Evolutionary conservation across 2,113 vertebrate species (phyloP).

Genomic region (Felis chaus): DNA sequence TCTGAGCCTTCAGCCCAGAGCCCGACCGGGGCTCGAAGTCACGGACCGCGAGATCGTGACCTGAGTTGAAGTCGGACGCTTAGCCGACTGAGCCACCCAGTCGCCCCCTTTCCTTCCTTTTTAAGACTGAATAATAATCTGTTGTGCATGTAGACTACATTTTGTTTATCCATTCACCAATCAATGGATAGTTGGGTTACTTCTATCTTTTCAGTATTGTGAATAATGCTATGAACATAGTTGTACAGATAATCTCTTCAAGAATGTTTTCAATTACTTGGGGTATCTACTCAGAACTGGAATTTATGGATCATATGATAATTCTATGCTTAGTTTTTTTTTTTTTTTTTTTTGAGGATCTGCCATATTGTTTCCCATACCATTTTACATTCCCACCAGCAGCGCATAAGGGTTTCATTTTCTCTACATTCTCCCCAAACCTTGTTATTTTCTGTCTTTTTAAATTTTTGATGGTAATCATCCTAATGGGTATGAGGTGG

Average conservation of each 20-base stretch:
- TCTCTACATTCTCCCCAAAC: background rate
- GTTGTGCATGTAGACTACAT: background rate
- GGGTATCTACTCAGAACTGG: background rate
- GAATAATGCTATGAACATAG: background rate
- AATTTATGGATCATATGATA: background rate
- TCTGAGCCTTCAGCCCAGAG: too few relatives aligned
- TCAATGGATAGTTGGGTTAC: background rate
- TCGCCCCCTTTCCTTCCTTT: background rate
- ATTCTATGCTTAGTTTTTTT: background rate
- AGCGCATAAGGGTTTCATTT: background rate
- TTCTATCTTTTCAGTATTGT: background rate
- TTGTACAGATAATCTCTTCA: background rate
- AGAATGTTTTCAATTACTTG: background rate
- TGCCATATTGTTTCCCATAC: background rate
- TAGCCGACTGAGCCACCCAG: too few relatives aligned
- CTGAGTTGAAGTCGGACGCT: too few relatives aligned
- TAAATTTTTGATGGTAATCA: background rate
- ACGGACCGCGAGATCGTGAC: too few relatives aligned
- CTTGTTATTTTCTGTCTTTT: background rate
- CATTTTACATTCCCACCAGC: background rate
- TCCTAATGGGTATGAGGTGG: background rate
- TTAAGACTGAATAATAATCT: background rate
- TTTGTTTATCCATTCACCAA: background rate
- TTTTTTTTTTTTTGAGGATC: background rate
- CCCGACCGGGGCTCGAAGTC: accelerated